A percentile compares a stretch with the other conserved stretches of the same genome.
Conservation (phyloP, 1,140 invertebrate genomes). For the Panonychus citri region DNA sequence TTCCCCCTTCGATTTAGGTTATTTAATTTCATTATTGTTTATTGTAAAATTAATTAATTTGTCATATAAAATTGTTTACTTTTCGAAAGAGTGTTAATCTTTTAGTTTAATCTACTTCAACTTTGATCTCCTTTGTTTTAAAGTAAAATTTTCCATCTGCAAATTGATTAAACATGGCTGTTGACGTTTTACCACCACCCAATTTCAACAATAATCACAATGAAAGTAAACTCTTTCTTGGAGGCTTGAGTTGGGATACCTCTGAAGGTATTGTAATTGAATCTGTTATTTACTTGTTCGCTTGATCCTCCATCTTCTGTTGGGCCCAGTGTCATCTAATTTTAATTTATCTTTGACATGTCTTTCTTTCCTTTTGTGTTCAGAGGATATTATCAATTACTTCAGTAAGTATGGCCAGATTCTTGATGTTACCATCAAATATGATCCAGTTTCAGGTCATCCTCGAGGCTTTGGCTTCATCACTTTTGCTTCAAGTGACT, state of each 20-base stretch:
- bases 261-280: conserved; percentile 50
- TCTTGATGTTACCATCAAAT: conserved; percentile 79
- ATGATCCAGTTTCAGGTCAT: conserved; percentile 63
- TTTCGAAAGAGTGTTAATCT: no score
- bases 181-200: background rate
- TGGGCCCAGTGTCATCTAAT: background rate
- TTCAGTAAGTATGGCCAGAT: conserved; percentile 71
- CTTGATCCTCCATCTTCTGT: background rate
- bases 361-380: conserved; percentile 23
- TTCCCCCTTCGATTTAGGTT: no score
- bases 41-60: no score
- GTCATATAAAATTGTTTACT: no score
- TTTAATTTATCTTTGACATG: background rate
- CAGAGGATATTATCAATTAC: conserved; percentile 76
- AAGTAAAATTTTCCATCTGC: no score
- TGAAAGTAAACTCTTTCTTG: conserved; percentile 82
- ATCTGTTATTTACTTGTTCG: background rate
- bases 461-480: conserved; percentile 85
- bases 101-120: no score
- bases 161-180: background rate
- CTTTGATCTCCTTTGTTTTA: no score
- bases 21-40: no score
- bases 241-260: conserved; percentile 88
- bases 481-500: conserved; percentile 63
- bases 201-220: background rate